Base-by-base conservation (phyloP, 2,888 invertebrate genomes). In the Hemicrepidius hirtus region DNA sequence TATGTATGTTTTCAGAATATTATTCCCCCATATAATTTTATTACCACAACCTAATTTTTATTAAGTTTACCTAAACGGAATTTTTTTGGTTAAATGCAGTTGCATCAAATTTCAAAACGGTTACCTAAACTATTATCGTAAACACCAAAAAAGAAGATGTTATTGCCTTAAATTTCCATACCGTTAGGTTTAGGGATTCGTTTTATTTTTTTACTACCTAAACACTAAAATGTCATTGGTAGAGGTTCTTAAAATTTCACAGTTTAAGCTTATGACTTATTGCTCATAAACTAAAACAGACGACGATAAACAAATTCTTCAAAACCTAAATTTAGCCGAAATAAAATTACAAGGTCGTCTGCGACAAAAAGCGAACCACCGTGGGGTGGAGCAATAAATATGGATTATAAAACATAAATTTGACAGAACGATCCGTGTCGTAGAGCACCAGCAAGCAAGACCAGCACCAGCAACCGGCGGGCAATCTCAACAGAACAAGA, bases 331-430 rank as follows among this genome's bases (percentile, higher is more conserved):
- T 77, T 79, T 79, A 77, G 77, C 74, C 60, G 73, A 76, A 77
- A 73, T 76, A 76, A 76, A 75, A 67, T 62, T 67, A 71, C 77
- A 77, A 78, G 79, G 77, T 71, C 75, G 74, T 71, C 78, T 72
- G 71, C 72, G 73, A 78, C 77, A 74, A 75, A 75, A 71, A 68
- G 71, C 65, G 63, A 74, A 73, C 72, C 71, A 75, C 73, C 69
- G 77, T 76, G 77, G 80, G 79, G 78, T 77, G 80, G 75, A 74
- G 79, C 78, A 78, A 81, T 81, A 82, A 82, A 82, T 81, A 76
- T 67, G 77, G 82, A 82, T 82, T 82, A 82, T 79, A 79, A 78
- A 80, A 77, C 78, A 78, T 78, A 80, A 80, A 80, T 80, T 80
- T 82, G 81, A 82, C 81, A 82, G 79, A 77, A 77, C 74, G 76